Conservation (phyloP, 2,113 vertebrate genomes). For the Spilogale gracilis region DNA sequence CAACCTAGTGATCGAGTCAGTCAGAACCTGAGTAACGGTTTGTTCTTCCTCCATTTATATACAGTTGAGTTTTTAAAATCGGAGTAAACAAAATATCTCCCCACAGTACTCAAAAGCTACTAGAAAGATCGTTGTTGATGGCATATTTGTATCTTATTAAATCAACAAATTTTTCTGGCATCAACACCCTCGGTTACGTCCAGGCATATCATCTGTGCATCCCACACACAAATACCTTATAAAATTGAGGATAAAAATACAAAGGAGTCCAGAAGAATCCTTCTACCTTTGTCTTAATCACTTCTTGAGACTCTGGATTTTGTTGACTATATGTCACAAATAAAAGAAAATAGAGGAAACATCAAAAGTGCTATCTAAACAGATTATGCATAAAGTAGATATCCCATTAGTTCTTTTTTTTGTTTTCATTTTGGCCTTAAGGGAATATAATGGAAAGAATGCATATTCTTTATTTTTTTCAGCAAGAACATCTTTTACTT, state of each 20-base stretch:
- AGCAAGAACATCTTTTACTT: background rate
- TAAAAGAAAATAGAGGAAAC: background rate
- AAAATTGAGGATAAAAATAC: background rate
- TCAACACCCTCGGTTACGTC: background rate
- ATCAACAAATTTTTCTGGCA: background rate
- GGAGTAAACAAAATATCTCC: conserved; percentile 11
- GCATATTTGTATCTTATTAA: background rate
- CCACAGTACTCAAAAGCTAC: background rate
- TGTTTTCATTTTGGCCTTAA: background rate
- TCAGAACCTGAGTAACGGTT: background rate
- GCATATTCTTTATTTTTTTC: background rate
- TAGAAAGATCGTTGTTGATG: conserved; percentile 27
- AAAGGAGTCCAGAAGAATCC: background rate
- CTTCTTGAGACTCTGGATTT: background rate
- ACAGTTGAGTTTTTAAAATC: background rate
- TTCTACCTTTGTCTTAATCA: background rate
- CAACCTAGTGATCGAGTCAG: background rate
- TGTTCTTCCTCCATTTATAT: background rate
- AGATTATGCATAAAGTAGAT: background rate
- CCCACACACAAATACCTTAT: background rate
- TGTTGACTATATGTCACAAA: background rate
- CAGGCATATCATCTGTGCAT: background rate
- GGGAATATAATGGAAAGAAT: background rate
- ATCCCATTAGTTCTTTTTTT: background rate
- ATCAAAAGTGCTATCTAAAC: background rate